phyloP scores from a whole-genome alignment of 2,888 invertebrate genomes.

The Mimumesa dahlbomi region DNA sequence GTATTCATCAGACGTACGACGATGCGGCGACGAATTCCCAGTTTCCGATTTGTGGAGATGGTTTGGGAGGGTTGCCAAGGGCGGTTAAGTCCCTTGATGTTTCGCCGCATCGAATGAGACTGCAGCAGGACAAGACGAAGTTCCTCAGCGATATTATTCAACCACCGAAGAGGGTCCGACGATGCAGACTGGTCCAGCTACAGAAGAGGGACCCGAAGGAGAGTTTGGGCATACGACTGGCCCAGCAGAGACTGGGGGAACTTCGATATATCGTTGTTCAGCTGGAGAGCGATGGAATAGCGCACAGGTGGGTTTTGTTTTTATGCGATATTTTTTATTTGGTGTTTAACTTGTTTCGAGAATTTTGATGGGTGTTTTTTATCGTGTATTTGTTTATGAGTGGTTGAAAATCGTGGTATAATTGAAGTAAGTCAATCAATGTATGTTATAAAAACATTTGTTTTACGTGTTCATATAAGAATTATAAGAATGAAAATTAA shows the following conservation, averaged over 20 bases:
- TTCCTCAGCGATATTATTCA: slow-evolving; percentile 77
- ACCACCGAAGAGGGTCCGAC: slow-evolving; percentile 77
- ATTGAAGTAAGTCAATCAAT: too few relatives aligned
- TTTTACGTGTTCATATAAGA: too few relatives aligned
- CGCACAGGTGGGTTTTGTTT: too few relatives aligned
- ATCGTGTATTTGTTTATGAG: too few relatives aligned
- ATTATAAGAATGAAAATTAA: too few relatives aligned
- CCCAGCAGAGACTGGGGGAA: slow-evolving; percentile 82
- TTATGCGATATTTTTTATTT: too few relatives aligned
- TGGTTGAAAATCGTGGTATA: too few relatives aligned
- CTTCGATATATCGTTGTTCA: slow-evolving; percentile 78
- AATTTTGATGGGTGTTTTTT: too few relatives aligned
- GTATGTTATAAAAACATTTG: too few relatives aligned
- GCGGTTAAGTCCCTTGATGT: slow-evolving; percentile 45
- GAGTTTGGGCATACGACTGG: slow-evolving; percentile 87
- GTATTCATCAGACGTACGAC: slow-evolving; percentile 72
- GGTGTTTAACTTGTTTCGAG: too few relatives aligned
- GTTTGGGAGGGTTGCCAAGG: slow-evolving; percentile 19
- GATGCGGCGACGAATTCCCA: slow-evolving; percentile 40
- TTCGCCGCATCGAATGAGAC: slow-evolving; percentile 71
- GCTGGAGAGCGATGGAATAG: slow-evolving; percentile 81
- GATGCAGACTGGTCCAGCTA: slow-evolving; percentile 85
- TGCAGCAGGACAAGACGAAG: slow-evolving; percentile 77
- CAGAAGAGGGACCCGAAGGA: slow-evolving; percentile 85
- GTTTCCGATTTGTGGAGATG: slow-evolving; percentile 49